Conservation (phyloP, 1,140 invertebrate genomes). For the Andricus grossulariae region DNA sequence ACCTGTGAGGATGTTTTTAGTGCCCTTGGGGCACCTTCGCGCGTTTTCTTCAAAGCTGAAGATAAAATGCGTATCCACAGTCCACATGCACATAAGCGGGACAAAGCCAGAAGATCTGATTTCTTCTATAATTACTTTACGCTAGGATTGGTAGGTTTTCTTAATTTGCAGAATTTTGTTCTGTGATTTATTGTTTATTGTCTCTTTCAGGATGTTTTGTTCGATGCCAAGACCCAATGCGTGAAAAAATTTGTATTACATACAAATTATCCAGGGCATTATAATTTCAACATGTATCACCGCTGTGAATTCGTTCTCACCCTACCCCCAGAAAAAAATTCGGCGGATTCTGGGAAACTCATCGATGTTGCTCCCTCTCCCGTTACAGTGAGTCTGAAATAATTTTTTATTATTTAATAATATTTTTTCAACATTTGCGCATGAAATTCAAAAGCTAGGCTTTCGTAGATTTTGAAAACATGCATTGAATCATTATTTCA, state of each 20-base stretch:
- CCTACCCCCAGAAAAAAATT: slow-evolving; percentile 79
- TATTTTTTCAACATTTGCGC: too few species aligned
- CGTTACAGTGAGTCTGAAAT: slow-evolving; percentile 76
- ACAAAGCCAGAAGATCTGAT: slow-evolving; percentile 87
- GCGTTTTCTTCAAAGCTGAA: slow-evolving; percentile 96
- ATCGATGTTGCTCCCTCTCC: slow-evolving; percentile 79
- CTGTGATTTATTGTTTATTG: not conserved
- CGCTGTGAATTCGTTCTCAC: slow-evolving; percentile 91
- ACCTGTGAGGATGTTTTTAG: slow-evolving; percentile 90
- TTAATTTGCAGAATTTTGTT: slow-evolving; percentile 1
- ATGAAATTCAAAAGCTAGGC: too few species aligned
- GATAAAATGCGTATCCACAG: slow-evolving; percentile 99
- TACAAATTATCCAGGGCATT: slow-evolving; percentile 99
- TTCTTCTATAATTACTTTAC: slow-evolving; percentile 99
- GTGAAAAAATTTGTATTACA: slow-evolving; percentile 98
- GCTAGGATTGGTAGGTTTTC: slow-evolving; percentile 87
- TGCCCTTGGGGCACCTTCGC: slow-evolving; percentile 85
- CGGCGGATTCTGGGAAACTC: slow-evolving; percentile 75
- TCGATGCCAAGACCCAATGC: slow-evolving; percentile 94
- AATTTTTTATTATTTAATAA: too few species aligned
- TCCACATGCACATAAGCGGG: slow-evolving; percentile 86
- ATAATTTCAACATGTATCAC: slow-evolving; percentile 99
- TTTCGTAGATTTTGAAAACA: too few species aligned
- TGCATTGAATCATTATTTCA: too few species aligned
- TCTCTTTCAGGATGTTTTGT: slow-evolving; percentile 90